Evolutionary conservation across 1,140 invertebrate genomes (phyloP).

Genomic region (Aethina tumida): DNA sequence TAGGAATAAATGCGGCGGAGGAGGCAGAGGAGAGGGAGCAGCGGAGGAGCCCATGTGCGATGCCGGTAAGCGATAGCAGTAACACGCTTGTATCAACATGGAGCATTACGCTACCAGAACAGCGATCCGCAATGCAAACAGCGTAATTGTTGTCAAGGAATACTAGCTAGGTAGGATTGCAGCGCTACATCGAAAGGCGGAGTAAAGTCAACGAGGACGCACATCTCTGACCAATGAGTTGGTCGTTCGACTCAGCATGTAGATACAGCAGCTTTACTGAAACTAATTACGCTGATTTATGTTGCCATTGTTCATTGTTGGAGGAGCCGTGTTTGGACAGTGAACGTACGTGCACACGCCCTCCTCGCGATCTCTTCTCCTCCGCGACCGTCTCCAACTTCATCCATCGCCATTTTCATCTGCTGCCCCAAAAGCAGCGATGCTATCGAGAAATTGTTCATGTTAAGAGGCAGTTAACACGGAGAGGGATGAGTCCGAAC

Average conservation of each 20-base stretch:
- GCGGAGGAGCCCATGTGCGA: no score
- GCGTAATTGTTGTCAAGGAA: no score
- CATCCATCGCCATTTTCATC: neutral
- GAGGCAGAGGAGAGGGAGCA: no score
- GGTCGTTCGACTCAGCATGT: constrained; percentile 32
- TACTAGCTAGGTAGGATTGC: no score
- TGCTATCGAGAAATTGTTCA: constrained; percentile 36
- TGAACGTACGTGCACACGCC: constrained; percentile 34
- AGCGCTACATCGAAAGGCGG: constrained; percentile 32
- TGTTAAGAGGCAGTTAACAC: constrained; percentile 32
- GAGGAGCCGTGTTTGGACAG: constrained; percentile 33
- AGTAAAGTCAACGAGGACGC: constrained; percentile 29
- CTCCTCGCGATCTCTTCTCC: constrained; percentile 21
- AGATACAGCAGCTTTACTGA: constrained; percentile 39
- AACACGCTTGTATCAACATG: no score
- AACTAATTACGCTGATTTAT: constrained; percentile 60
- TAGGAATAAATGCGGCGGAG: no score
- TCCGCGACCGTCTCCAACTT: constrained; percentile 4
- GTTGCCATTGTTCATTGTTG: constrained; percentile 55
- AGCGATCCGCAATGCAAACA: no score
- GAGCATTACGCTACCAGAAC: no score
- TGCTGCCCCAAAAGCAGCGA: constrained; percentile 19
- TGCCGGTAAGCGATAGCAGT: no score
- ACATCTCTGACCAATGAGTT: constrained; percentile 34
- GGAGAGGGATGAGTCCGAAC: constrained; percentile 20